Conservation (phyloP, 2,888 invertebrate genomes). For the Xylophagus ater region DNA sequence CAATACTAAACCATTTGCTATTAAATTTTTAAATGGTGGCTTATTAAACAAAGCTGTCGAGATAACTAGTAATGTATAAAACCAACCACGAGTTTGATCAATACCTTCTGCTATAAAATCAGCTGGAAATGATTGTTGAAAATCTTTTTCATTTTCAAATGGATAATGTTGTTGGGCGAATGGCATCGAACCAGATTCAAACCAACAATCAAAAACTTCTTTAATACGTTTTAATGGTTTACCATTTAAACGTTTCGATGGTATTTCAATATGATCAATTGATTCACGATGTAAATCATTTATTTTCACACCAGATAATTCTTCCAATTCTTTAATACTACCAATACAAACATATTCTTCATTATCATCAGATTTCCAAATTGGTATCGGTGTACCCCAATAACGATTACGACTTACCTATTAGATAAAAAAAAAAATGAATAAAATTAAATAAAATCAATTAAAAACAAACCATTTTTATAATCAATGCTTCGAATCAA, state of each 20-base stretch:
- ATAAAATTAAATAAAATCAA: background rate
- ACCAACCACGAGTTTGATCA: conserved; percentile 97
- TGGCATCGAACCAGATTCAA: conserved; percentile 99
- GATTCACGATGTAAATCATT: conserved; percentile 90
- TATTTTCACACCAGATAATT: conserved; percentile 69
- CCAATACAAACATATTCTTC: conserved; percentile 91
- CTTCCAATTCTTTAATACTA: conserved; percentile 81
- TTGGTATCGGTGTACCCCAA: conserved; percentile 98
- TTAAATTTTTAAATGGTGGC: conserved; percentile 95
- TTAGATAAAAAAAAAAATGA: background rate
- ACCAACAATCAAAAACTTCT: conserved; percentile 99
- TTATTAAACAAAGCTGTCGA: conserved; percentile 92
- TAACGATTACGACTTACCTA: conserved; percentile 70
- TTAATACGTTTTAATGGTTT: conserved; percentile 74
- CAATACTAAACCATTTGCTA: conserved; percentile 89
- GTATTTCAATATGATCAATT: conserved; percentile 87
- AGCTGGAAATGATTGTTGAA: conserved; percentile 87
- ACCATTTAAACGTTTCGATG: conserved; percentile 70
- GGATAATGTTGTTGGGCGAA: conserved; percentile 96
- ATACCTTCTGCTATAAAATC: conserved; percentile 99
- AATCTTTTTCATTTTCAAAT: conserved; percentile 81
- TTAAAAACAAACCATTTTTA: too few species aligned
- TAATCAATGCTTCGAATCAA: too few species aligned
- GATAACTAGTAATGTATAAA: conserved; percentile 94
- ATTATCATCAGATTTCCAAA: conserved; percentile 88